Evolutionary conservation across 37 sponge, comb jelly and placozoan genomes (phyloP).

Genomic region (Diacarnus erythraeanus): DNA sequence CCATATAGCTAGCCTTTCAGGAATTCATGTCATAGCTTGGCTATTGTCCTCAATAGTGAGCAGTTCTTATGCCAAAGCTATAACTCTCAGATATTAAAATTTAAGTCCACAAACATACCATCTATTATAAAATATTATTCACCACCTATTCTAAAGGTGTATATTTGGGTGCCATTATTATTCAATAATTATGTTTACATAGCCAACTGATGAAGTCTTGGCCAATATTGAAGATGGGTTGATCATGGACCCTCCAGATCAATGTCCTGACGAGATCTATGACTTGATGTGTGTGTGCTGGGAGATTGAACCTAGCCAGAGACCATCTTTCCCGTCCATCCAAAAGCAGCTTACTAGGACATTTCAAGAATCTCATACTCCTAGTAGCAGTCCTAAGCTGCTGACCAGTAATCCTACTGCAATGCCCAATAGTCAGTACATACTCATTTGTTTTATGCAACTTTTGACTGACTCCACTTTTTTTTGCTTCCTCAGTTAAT

Average conservation of each 20-base stretch:
- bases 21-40: too few relatives aligned
- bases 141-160: neutral
- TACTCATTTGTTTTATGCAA: too few relatives aligned
- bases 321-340: slow-evolving; percentile 66
- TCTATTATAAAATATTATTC: neutral
- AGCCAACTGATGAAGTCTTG: slow-evolving; percentile 79
- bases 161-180: neutral
- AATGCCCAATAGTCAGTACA: slow-evolving; percentile 16
- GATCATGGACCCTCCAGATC: slow-evolving; percentile 86
- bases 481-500: slow-evolving; percentile 72
- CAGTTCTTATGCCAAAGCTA: too few relatives aligned
- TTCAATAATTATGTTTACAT: too few relatives aligned
- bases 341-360: slow-evolving; percentile 41
- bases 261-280: slow-evolving; percentile 70
- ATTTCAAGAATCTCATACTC: neutral
- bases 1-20: too few relatives aligned
- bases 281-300: slow-evolving; percentile 82
- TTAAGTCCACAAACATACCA: neutral
- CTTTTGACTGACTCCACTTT: neutral
- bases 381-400: neutral
- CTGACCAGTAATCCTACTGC: neutral
- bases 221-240: slow-evolving; percentile 78
- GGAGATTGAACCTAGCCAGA: slow-evolving; percentile 62
- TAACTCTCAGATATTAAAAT: neutral
- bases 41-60: too few relatives aligned